A percentile compares a stretch with the other conserved stretches of the same genome.
Evolutionary conservation across 92 coral and sea anemone genomes (phyloP).

Genomic region (Zoanthus gigantus): DNA sequence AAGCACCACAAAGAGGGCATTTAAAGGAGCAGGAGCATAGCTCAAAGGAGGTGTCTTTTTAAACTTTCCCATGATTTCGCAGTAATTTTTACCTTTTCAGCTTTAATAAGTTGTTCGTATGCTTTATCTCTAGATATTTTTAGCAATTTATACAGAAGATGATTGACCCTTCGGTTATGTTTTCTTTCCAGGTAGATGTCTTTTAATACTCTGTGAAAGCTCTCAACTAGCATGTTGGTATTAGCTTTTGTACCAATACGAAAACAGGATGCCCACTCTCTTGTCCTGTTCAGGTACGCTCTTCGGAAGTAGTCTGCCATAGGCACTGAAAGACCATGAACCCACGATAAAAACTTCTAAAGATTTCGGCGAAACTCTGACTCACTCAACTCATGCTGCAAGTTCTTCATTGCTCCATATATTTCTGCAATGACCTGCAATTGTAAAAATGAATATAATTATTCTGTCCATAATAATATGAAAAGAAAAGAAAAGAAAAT

Average conservation of each 20-base stretch:
- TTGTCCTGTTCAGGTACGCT: too few relatives aligned
- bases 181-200: conserved; percentile 49
- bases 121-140: conserved; percentile 54
- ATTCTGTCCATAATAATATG: neutral
- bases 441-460: neutral
- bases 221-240: neutral
- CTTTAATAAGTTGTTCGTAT: conserved; percentile 55
- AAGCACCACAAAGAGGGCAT: conserved; percentile 11
- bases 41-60: conserved; percentile 21
- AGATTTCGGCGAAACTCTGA: neutral
- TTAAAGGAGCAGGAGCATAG: neutral
- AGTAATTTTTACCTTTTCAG: conserved; percentile 53
- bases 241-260: too few relatives aligned
- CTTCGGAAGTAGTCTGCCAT: too few relatives aligned
- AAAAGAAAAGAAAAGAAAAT: too few relatives aligned
- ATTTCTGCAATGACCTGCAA: neutral
- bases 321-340: too few relatives aligned
- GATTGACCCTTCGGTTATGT: conserved; percentile 48
- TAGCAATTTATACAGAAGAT: conserved; percentile 48
- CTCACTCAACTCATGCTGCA: neutral
- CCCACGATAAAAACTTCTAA: too few relatives aligned
- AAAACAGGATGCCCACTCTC: too few relatives aligned
- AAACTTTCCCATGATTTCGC: conserved; percentile 41
- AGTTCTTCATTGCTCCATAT: neutral
- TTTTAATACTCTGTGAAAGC: conserved; percentile 47